Percentiles rank a stretch among this genome's conserved stretches.
phyloP scores from a whole-genome alignment of 2,888 invertebrate genomes.

The Zaprionus obscuricornis region DNA sequence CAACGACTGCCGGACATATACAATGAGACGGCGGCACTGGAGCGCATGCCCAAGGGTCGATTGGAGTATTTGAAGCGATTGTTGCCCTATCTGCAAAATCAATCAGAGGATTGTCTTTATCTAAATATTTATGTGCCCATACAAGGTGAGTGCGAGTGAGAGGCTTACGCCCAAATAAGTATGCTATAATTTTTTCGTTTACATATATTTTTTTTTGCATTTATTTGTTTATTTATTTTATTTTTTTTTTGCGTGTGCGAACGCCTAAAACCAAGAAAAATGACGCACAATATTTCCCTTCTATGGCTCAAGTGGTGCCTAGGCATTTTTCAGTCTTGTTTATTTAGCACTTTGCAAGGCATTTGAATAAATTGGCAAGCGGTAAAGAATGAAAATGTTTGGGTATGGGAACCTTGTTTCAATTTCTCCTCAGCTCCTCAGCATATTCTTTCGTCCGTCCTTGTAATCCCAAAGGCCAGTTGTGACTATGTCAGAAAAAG shows the following conservation, averaged over 20 bases:
- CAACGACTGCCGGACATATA: slow-evolving; percentile 94
- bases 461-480: slow-evolving; percentile 62
- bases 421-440: slow-evolving; percentile 65
- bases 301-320: slow-evolving; percentile 3
- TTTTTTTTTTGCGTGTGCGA: slow-evolving; percentile 12
- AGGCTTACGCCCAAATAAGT: slow-evolving; percentile 35
- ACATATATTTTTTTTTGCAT: background rate
- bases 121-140: slow-evolving; percentile 98
- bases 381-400: slow-evolving; percentile 46
- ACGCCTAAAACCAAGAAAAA: slow-evolving; percentile 61
- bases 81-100: slow-evolving; percentile 93
- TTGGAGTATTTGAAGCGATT: slow-evolving; percentile 94
- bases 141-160: slow-evolving; percentile 89
- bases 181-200: slow-evolving; percentile 27
- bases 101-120: slow-evolving; percentile 98
- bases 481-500: slow-evolving; percentile 57
- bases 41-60: slow-evolving; percentile 94
- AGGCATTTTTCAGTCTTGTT: slow-evolving; percentile 70
- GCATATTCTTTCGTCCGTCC: slow-evolving; percentile 15
- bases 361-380: slow-evolving; percentile 79
- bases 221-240: background rate
- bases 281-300: slow-evolving; percentile 50
- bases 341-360: slow-evolving; percentile 79
- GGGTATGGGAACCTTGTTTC: slow-evolving; percentile 62
- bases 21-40: slow-evolving; percentile 92